Evolutionary conservation across 2,888 invertebrate genomes (phyloP), one percentile per base, ranked within the genome.

Genomic region (Lepidocyrtinus sp.): DNA sequence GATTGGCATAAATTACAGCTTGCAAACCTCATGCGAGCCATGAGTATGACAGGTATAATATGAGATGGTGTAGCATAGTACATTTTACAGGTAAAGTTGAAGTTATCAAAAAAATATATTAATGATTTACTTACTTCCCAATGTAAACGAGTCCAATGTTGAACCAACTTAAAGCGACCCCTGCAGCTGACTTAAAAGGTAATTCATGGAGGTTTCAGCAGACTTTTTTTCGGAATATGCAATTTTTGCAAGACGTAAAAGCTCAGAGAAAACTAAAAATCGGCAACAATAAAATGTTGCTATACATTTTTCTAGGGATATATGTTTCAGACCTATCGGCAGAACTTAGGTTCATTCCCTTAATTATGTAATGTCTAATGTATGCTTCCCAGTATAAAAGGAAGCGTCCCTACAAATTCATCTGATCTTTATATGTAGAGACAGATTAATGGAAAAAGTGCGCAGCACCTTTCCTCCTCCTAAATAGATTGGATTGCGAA

Each of bases 51-150:
- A 50, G 15, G 5, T 50, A n/a, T 15, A 50, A 12, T 36, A 50
- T 50, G 50, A n/a, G 50, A 17, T 50, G 50, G 50, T 50, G 50
- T 50, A 50, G 50, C 50, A 50, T 12, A 12, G n/a, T n/a, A 2
- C 50, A 17, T 50, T 50, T 50, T 50, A 17, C 50, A 12, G 50
- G 15, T n/a, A 36, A 36, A 12, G 50, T 15, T 2, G 50, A 50
- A 50, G 50, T 12, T 50, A 50, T 50, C 50, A 50, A 50, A 50
- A 50, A 17, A 50, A 50, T n/a, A 50, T 50, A 50, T 50, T 50
- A 50, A 50, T 50, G 50, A n/a, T n/a, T n/a, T n/a, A 50, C 50
- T 50, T 50, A 50, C 50, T 36, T 50, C 17, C 50, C 50, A 12
- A 50, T n/a, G n/a, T n/a, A n/a, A n/a, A n/a, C n/a, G n/a, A n/a